These are phyloP conservation scores for Eurystomus glaucurus DNA, from an alignment of 2,797 vertebrate species.

Conservation along the genomic window DNA sequence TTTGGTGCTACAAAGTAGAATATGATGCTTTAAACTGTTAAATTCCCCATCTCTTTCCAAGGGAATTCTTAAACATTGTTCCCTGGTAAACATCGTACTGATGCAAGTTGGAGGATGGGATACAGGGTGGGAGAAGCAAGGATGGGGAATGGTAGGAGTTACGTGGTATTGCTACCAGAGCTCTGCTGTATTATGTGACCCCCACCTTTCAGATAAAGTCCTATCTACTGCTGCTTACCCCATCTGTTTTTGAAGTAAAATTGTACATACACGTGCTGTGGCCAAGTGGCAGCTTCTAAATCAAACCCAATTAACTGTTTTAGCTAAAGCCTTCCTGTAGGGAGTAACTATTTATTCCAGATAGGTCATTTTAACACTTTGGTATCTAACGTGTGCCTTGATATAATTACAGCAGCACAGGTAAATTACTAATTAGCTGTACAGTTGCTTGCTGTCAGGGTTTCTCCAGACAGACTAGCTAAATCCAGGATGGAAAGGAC, in stretches of 20 bases:
- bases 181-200: rapidly evolving
- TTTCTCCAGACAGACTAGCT: neutral
- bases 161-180: neutral
- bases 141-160: neutral
- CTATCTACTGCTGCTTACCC: neutral
- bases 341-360: neutral
- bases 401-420: neutral
- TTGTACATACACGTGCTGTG: rapidly evolving
- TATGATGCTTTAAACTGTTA: neutral
- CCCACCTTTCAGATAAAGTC: neutral
- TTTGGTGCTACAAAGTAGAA: neutral
- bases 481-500: constrained; percentile 10
- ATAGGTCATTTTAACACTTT: neutral
- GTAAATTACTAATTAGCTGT: neutral
- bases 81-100: neutral
- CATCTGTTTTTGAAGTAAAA: neutral
- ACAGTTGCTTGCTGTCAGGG: neutral
- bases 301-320: neutral
- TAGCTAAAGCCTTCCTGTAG: neutral
- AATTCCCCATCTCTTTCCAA: neutral
- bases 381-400: neutral
- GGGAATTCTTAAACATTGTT: neutral
- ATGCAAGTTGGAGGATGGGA: neutral
- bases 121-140: neutral
- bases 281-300: neutral